phyloP scores from a whole-genome alignment of 2,113 vertebrate species.

The Loxodonta africana region DNA sequence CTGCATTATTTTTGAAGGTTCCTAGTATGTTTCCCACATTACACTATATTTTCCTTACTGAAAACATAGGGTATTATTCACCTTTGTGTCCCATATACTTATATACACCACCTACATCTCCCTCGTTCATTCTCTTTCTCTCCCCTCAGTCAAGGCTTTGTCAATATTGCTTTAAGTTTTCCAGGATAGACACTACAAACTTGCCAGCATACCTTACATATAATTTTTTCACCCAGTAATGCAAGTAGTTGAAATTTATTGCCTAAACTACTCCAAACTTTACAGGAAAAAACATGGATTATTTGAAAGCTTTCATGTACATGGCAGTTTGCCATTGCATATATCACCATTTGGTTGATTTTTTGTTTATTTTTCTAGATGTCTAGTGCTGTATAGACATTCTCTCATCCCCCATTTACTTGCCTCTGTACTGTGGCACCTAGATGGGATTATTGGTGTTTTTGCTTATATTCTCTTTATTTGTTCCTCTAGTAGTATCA shows the following conservation, averaged over 20 bases:
- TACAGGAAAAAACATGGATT: background rate
- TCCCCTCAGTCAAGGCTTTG: background rate
- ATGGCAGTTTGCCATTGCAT: background rate
- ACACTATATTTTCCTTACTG: background rate
- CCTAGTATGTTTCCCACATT: background rate
- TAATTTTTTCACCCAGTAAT: background rate
- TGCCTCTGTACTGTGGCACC: background rate
- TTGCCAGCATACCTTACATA: background rate
- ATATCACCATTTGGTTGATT: background rate
- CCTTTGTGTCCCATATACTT: background rate
- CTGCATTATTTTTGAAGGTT: background rate
- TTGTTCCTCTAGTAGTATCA: background rate
- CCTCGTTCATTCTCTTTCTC: accelerated
- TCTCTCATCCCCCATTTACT: background rate
- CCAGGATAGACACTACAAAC: background rate
- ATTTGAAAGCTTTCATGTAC: background rate
- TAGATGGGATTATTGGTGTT: background rate
- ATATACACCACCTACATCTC: background rate
- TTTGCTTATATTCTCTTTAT: conserved; percentile 1
- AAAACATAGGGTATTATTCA: background rate
- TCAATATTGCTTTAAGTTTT: background rate
- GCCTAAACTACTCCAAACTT: background rate
- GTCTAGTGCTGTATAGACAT: background rate
- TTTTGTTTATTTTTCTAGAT: conserved; percentile 20
- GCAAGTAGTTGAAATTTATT: conserved; percentile 2